Conservation (phyloP, 1,140 invertebrate species). For the Philotrypesis tridentata region DNA sequence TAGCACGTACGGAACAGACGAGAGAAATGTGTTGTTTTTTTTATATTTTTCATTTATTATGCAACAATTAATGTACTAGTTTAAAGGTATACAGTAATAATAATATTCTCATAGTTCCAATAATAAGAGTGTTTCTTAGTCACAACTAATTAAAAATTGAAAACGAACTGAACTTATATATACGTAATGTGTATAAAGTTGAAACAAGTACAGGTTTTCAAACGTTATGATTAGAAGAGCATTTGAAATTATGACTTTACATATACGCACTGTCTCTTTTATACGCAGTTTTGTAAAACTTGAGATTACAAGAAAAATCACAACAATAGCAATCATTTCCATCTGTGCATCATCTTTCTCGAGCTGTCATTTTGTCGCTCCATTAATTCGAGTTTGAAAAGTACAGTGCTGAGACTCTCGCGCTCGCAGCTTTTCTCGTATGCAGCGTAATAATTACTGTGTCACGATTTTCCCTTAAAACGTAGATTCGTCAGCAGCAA, state of each 20-base stretch:
- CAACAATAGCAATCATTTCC: conserved; percentile 7
- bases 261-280: too few relatives aligned
- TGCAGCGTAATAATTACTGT: neutral
- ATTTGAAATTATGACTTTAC: neutral
- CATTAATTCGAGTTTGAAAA: conserved; percentile 7
- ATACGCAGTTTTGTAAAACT: neutral
- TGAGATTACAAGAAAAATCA: neutral
- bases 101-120: conserved; percentile 1
- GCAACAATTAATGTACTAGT: conserved; percentile 27
- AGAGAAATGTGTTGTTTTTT: neutral
- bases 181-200: neutral
- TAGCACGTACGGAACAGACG: neutral
- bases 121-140: conserved; percentile 6
- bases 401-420: neutral
- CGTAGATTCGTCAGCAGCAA: conserved; percentile 11
- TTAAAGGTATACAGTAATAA: conserved; percentile 25
- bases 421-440: neutral
- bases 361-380: neutral
- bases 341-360: neutral
- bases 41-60: conserved; percentile 10
- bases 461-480: neutral
- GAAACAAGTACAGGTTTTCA: neutral
- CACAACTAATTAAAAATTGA: conserved; percentile 7
- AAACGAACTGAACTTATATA: neutral
- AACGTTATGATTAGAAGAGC: neutral